Evolutionary conservation across 2,113 vertebrate genomes (phyloP).

Genomic region (Rhinopomastus cyanomelas): DNA sequence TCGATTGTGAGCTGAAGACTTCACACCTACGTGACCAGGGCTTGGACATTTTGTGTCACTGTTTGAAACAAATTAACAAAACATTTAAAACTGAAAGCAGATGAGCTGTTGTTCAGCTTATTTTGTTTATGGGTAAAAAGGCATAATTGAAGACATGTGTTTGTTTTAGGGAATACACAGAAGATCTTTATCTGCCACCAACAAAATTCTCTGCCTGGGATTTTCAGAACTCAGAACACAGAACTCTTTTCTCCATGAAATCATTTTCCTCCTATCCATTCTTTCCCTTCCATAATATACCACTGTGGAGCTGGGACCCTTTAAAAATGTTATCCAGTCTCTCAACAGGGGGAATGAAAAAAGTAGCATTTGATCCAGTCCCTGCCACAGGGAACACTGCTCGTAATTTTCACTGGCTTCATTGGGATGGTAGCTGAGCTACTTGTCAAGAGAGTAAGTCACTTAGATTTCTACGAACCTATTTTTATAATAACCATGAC

Average conservation of each 20-base stretch:
- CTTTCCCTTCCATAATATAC: not conserved
- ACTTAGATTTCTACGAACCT: not conserved
- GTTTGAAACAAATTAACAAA: slow-evolving; percentile 16
- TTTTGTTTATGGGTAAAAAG: not conserved
- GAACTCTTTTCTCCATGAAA: not conserved
- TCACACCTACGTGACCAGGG: not conserved
- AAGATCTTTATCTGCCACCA: not conserved
- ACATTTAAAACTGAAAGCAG: not conserved
- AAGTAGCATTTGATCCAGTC: not conserved
- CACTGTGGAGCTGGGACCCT: not conserved
- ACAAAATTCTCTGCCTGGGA: not conserved
- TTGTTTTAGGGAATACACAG: not conserved
- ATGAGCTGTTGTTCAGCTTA: not conserved
- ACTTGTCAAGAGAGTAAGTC: not conserved
- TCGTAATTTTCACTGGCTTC: not conserved
- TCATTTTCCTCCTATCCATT: not conserved
- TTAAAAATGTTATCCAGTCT: not conserved
- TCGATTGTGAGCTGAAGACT: slow-evolving; percentile 26
- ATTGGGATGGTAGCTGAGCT: not conserved
- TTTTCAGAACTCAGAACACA: not conserved
- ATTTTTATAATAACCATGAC: not conserved
- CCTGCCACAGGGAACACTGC: not conserved
- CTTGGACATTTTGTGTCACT: slow-evolving; percentile 63
- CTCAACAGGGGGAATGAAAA: not conserved
- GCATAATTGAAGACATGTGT: not conserved